A percentile compares a stretch with the other conserved stretches of the same genome.
Evolutionary conservation across 30 jellyfish, hydroid and myxozoan species (phyloP).

Genomic region (Aurelia aurita complex sp. Pacific): DNA sequence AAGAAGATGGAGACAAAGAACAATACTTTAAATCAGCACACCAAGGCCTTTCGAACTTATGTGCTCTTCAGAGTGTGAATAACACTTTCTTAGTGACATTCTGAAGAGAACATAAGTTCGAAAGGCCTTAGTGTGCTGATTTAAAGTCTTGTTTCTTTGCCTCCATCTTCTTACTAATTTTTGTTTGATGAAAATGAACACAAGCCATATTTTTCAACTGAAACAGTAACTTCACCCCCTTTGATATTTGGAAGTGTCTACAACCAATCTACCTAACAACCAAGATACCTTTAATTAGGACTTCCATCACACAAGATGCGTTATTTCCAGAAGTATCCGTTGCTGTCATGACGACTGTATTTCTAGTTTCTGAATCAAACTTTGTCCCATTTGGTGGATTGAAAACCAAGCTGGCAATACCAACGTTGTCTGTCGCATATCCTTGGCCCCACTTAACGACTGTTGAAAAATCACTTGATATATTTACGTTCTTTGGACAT

Average conservation of each 20-base stretch:
- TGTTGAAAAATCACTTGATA: constrained; percentile 59
- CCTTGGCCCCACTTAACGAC: constrained; percentile 74
- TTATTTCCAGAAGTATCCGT: constrained; percentile 70
- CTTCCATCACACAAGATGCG: constrained; percentile 90
- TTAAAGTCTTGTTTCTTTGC: too few species aligned
- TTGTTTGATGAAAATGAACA: too few species aligned
- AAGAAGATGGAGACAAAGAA: too few species aligned
- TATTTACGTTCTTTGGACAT: constrained; percentile 86
- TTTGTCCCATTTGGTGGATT: constrained; percentile 88
- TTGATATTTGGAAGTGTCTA: neutral
- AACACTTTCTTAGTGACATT: neutral
- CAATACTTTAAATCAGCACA: too few species aligned
- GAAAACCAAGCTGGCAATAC: constrained; percentile 52
- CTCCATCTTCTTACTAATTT: too few species aligned
- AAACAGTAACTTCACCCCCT: neutral
- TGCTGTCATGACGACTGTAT: constrained; percentile 68
- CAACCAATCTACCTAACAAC: neutral
- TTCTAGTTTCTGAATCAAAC: constrained; percentile 74
- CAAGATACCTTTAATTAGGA: constrained; percentile 71
- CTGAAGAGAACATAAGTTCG: neutral
- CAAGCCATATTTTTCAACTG: too few species aligned
- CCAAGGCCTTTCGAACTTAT: too few species aligned
- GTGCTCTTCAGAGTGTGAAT: too few species aligned
- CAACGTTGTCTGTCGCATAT: constrained; percentile 67
- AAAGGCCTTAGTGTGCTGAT: too few species aligned